Percentiles rank a stretch among this genome's conserved stretches.
Conservation (phyloP, 2,113 vertebrate genomes). For the Condylura cristata region DNA sequence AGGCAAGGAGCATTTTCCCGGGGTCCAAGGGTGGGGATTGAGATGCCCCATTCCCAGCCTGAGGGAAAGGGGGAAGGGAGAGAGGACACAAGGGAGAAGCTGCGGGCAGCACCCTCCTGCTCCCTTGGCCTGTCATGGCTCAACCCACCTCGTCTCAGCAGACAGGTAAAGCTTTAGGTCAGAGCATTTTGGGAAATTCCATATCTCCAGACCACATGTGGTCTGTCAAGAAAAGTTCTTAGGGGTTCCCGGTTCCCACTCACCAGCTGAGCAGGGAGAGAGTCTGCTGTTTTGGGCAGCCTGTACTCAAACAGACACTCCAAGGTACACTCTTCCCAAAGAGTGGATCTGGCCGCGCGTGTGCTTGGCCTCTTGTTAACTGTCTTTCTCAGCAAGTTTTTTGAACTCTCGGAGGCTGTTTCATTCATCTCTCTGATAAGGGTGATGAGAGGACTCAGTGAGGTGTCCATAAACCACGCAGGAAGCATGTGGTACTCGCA, state of each 20-base stretch:
- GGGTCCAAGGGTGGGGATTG: not conserved
- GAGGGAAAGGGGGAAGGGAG: not conserved
- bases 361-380: not conserved
- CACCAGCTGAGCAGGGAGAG: not conserved
- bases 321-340: too few species aligned
- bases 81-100: not conserved
- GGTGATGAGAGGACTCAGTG: not conserved
- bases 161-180: not conserved
- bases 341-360: not conserved
- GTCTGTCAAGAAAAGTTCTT: not conserved
- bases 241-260: not conserved
- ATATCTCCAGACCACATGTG: not conserved
- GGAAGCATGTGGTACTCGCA: accelerated
- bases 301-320: too few species aligned
- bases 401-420: not conserved
- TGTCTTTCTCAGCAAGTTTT: not conserved
- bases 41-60: not conserved
- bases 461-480: not conserved
- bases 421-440: not conserved
- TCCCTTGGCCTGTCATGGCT: too few species aligned
- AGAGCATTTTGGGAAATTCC: not conserved
- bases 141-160: not conserved
- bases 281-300: too few species aligned
- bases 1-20: not conserved
- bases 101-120: accelerated